phyloP scores from a whole-genome alignment of 2,113 vertebrate genomes.

The Mesoclemmys tuberculata region DNA sequence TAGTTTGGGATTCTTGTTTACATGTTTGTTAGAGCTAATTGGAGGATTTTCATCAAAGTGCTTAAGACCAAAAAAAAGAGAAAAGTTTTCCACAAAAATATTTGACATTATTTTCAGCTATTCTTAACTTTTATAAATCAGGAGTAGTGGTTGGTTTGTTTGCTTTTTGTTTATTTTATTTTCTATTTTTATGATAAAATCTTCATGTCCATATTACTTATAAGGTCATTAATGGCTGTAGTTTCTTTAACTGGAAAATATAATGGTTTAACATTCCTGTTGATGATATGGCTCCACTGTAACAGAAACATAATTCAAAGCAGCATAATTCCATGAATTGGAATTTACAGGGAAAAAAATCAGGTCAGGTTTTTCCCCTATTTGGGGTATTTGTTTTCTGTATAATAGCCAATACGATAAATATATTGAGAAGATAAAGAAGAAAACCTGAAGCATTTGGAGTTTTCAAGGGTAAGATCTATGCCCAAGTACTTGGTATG shows the following conservation, averaged over 20 bases:
- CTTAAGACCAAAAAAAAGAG: background rate
- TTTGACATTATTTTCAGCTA: background rate
- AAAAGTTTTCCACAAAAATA: background rate
- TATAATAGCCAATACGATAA: background rate
- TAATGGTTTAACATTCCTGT: background rate
- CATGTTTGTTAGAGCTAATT: background rate
- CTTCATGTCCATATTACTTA: background rate
- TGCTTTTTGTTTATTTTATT: background rate
- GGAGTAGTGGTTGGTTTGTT: background rate
- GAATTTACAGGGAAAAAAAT: background rate
- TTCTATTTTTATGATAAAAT: background rate
- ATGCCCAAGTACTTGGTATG: background rate
- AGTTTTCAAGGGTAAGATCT: background rate
- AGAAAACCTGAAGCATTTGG: background rate
- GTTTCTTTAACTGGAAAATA: background rate
- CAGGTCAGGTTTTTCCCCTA: background rate
- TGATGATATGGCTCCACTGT: background rate
- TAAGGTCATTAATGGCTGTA: background rate
- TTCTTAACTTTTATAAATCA: background rate
- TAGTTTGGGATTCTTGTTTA: background rate
- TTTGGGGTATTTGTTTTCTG: background rate
- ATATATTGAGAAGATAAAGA: no score
- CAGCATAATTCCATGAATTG: background rate
- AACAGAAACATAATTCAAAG: background rate
- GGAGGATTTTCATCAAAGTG: fast-evolving